These are phyloP conservation scores for Phallusia fumigata DNA, from an alignment of 23 tunicate species.

Conservation along the genomic window DNA sequence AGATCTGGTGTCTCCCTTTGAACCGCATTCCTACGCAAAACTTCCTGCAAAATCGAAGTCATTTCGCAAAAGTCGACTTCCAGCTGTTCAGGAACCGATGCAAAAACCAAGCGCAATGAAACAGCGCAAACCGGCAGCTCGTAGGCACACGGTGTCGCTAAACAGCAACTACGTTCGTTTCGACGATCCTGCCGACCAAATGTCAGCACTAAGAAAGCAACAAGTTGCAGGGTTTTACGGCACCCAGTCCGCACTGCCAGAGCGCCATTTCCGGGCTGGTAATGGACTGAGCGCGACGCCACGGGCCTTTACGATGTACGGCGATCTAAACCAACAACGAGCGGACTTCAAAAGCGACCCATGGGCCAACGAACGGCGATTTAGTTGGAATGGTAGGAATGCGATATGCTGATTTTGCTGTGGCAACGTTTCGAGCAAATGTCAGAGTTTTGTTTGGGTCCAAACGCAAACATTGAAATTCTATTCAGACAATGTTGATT, in stretches of 20 bases:
- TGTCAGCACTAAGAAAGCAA: slow-evolving; percentile 35
- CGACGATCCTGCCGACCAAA: slow-evolving; percentile 53
- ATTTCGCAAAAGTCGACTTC: slow-evolving; percentile 4
- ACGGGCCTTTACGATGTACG: not conserved
- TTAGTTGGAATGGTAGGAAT: slow-evolving; percentile 12
- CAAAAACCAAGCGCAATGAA: not conserved
- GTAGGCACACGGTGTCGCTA: slow-evolving; percentile 38
- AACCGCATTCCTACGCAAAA: slow-evolving; percentile 2
- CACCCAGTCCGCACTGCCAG: slow-evolving; percentile 8
- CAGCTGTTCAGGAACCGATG: not conserved
- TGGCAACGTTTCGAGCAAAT: not conserved
- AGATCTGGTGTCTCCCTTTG: not conserved
- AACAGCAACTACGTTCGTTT: slow-evolving; percentile 40
- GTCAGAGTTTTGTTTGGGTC: not conserved
- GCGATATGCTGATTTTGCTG: not conserved
- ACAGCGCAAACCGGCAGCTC: not conserved
- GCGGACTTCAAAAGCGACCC: not conserved
- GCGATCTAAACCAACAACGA: slow-evolving; percentile 2
- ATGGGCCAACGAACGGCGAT: not conserved
- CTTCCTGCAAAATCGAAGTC: not conserved
- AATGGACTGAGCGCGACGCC: not conserved
- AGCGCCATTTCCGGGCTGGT: not conserved
- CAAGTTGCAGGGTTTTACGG: slow-evolving; percentile 59
- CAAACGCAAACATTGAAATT: not conserved
- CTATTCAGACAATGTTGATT: no score